These are phyloP conservation scores for Taurulus bubalis DNA, from an alignment of 2,113 vertebrate species.

Conservation along the genomic window DNA sequence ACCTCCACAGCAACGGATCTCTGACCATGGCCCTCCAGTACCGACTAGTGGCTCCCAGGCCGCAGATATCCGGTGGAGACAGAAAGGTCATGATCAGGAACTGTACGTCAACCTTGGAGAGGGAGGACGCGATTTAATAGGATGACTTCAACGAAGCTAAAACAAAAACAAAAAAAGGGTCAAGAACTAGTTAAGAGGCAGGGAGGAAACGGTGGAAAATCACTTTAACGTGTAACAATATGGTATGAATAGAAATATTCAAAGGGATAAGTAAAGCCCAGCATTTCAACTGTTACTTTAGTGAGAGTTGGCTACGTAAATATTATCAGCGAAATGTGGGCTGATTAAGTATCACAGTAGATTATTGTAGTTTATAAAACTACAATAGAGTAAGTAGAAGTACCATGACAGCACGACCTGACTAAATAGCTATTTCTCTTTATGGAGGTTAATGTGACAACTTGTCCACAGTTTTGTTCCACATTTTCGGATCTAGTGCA, in stretches of 20 bases:
- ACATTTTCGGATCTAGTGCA: too few relatives aligned
- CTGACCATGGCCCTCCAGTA: conserved; percentile 90
- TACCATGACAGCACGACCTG: not conserved
- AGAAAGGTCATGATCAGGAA: conserved; percentile 92
- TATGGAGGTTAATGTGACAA: not conserved
- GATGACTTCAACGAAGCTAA: not conserved
- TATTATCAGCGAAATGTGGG: not conserved
- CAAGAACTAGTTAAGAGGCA: not conserved
- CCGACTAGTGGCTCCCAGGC: conserved; percentile 87
- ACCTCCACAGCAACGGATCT: conserved; percentile 93
- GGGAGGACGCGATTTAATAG: not conserved
- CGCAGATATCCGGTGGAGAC: conserved; percentile 89
- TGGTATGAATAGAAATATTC: not conserved
- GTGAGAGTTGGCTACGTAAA: not conserved
- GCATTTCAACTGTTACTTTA: too few relatives aligned
- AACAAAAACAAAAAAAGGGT: not conserved
- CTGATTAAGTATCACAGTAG: not conserved
- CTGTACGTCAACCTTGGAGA: conserved; percentile 87
- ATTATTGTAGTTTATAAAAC: too few relatives aligned
- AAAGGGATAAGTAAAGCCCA: not conserved
- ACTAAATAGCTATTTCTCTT: not conserved
- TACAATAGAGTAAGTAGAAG: not conserved
- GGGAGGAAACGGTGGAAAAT: not conserved
- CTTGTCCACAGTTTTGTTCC: not conserved
- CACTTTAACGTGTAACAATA: not conserved